Evolutionary conservation across 2,113 vertebrate genomes (phyloP), one percentile per base, ranked within the genome.

Genomic region (Chrysochloris asiatica): DNA sequence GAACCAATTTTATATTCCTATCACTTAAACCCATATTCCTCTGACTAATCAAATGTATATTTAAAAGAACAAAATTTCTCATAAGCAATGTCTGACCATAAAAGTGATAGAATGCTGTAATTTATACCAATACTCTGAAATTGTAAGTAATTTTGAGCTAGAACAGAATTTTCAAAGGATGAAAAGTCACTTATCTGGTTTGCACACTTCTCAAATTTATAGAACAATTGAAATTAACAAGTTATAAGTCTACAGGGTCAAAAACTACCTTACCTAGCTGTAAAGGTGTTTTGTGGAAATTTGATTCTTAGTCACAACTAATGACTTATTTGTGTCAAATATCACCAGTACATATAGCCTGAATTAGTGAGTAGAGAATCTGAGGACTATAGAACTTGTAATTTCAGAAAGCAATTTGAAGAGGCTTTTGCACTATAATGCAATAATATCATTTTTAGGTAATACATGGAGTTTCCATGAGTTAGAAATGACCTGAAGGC

Each of bases 151-250:
- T 17, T 54, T 86, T 75, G 10, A 81, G 8, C 36, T n/a, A 91
- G 89, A 73, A 83, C 16, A 80, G 65, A 24, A 82, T 76, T 69
- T 19, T 38, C 21, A 13, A 59, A 89, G n/a, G n/a, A n/a, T n/a
- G n/a, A 90, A 83, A 76, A 84, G 17, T 11, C 43, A 80, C 73
- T 80, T 89, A n/a, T n/a, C 17, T 83, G 59, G 67, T 89, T 82
- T 56, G 50, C 14, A 63, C 4, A 38, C 43, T 79, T 82, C 38
- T 87, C 7, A 65, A 93, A 50, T 54, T 59, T 83, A 28, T 52
- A 59, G 85, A 82, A 89, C 48, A 81, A 71, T 43, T 75, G 4
- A 72, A 86, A 80, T 87, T 71, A 50, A 43, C 43, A 61, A 69
- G 81, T 78, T 61, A 38, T 56, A 67, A 81, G 6, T 78, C 6